Percentiles rank a stretch among this genome's conserved stretches.
phyloP scores from a whole-genome alignment of 92 coral and sea anemone species.

The Virgularia gustaviana region DNA sequence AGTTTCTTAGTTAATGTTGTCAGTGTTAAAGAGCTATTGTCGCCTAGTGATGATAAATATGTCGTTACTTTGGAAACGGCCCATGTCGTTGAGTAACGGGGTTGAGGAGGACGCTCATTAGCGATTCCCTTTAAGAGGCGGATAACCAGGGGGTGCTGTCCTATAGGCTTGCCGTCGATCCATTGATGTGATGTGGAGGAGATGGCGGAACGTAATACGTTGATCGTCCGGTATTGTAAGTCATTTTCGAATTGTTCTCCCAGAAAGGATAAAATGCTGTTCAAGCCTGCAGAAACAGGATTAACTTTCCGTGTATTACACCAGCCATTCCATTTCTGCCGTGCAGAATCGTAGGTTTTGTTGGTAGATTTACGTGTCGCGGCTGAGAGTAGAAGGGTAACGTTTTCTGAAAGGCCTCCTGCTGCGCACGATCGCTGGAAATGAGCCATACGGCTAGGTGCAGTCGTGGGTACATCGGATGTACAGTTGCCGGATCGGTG shows the following conservation, averaged over 20 bases:
- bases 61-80: slow-evolving; percentile 4
- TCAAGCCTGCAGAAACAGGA: slow-evolving; percentile 46
- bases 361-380: slow-evolving; percentile 55
- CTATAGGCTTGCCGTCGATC: not conserved
- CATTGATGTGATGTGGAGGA: not conserved
- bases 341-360: slow-evolving; percentile 38
- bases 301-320: slow-evolving; percentile 30
- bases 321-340: slow-evolving; percentile 45
- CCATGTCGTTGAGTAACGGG: slow-evolving; percentile 27
- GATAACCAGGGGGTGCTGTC: slow-evolving; percentile 15
- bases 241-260: not conserved
- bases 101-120: slow-evolving; percentile 27
- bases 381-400: slow-evolving; percentile 45
- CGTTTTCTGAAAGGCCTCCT: slow-evolving; percentile 43
- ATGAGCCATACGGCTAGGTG: slow-evolving; percentile 53
- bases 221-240: slow-evolving; percentile 2
- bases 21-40: not conserved
- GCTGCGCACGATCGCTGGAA: slow-evolving; percentile 44
- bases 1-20: slow-evolving; percentile 21
- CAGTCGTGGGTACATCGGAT: slow-evolving; percentile 51
- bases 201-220: not conserved
- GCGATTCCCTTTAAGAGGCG: slow-evolving; percentile 19
- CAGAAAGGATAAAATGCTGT: slow-evolving; percentile 14
- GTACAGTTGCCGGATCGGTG: slow-evolving; percentile 27
- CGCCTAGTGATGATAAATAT: slow-evolving; percentile 14